Conservation (phyloP, 2,888 invertebrate genomes). For the Mimas tiliae region DNA sequence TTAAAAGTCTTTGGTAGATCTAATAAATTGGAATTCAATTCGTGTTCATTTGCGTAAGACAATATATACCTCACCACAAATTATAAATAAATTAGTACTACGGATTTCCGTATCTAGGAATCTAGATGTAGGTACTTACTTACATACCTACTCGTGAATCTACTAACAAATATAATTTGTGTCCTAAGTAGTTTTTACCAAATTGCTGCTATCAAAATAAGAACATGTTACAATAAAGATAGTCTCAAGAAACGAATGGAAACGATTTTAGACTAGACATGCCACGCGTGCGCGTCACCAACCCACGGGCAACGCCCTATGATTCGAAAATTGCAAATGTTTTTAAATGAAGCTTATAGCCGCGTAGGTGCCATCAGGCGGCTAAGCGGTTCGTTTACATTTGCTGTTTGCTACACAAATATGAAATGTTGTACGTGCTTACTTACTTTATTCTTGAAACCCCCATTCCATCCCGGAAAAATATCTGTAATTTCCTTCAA, state of each 20-base stretch:
- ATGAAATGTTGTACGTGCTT: not conserved
- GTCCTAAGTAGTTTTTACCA: not conserved
- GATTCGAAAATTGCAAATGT: slow-evolving; percentile 1
- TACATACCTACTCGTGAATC: too few relatives aligned
- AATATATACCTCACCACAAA: too few relatives aligned
- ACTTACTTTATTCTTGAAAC: too few relatives aligned
- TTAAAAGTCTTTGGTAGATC: too few relatives aligned
- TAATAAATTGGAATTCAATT: too few relatives aligned
- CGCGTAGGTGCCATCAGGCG: not conserved
- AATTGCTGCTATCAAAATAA: not conserved
- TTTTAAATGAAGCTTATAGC: not conserved
- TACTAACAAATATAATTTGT: too few relatives aligned
- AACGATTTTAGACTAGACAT: not conserved
- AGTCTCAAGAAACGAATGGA: not conserved
- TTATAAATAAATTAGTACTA: too few relatives aligned
- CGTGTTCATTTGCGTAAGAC: too few relatives aligned
- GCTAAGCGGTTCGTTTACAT: not conserved
- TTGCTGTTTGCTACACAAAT: not conserved
- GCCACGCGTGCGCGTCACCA: slow-evolving; percentile 9
- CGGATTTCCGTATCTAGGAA: too few relatives aligned
- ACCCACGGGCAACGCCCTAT: slow-evolving; percentile 9
- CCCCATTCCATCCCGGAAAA: too few relatives aligned
- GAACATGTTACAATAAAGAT: not conserved
- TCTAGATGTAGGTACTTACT: too few relatives aligned
- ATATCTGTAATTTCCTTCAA: too few relatives aligned